Evolutionary conservation across 2,888 invertebrate species (phyloP), one percentile per base, ranked within the genome.

Genomic region (Metopia argyrocephala): DNA sequence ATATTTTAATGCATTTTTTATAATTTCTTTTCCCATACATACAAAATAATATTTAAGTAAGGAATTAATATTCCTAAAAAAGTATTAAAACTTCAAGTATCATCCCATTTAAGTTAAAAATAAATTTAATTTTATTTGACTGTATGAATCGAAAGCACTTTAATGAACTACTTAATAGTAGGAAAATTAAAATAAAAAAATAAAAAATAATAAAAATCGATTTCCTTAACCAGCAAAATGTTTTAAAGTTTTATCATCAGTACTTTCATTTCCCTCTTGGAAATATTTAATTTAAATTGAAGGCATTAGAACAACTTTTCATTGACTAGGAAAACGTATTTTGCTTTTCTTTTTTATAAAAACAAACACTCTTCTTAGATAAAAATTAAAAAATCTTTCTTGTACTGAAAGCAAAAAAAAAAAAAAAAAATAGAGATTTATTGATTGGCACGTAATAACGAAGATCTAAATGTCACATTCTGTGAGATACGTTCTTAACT

Each of bases 401-500:
- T 38, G 9, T 38, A 4, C 38, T 38, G 4, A 12, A 12, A 12
- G 9, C 38, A 38, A 38, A 12, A 38, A 38, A 38, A 38, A 38
- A 12, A 15, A 3, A 38, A 38, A 12, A 38, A 12, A 15, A 18
- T 18, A 45, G 15, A 62, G 23, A 62, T 62, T 62, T 46, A 62
- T 62, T 62, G 62, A 62, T 62, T 62, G 62, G 46, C 62, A 62
- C 62, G 62, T 62, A 46, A 23, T 25, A 62, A 46, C 25, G n/a
- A 27, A 62, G 62, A 46, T 62, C 62, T 46, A 25, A 46, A 62
- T 7, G 18, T n/a, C 25, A 62, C 46, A 46, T 18, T 25, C n/a
- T 62, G 23, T 4, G 25, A 45, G 62, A 62, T 62, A 46, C 9
- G 6, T 9, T 31, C 12, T 28, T 27, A 2, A 3, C 20, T 20